Percentiles rank a stretch among this genome's conserved stretches.
phyloP scores from a whole-genome alignment of 2,113 vertebrate genomes.

The Tamias sibiricus region DNA sequence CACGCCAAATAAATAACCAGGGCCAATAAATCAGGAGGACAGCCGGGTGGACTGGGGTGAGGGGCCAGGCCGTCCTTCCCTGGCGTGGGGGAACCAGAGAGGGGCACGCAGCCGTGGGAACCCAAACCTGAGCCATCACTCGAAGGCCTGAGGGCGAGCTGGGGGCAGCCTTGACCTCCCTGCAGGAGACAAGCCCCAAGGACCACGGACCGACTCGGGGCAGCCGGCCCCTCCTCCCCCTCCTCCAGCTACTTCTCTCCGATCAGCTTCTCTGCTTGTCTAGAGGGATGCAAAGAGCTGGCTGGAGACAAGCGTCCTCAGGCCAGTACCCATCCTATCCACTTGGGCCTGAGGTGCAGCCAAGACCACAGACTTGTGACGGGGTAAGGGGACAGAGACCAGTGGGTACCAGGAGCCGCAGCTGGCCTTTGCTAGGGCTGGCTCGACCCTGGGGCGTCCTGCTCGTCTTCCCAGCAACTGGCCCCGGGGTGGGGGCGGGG shows the following conservation, averaged over 20 bases:
- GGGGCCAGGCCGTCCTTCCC: background rate
- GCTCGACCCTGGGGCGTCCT: rapidly evolving
- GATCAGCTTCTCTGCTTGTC: background rate
- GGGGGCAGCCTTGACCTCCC: no score
- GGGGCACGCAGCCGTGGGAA: background rate
- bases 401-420: rapidly evolving
- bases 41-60: background rate
- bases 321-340: background rate
- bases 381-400: background rate
- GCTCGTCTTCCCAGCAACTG: background rate
- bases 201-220: no score
- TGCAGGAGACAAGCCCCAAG: rapidly evolving
- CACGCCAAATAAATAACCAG: background rate
- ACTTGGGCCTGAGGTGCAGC: background rate
- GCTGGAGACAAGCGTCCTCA: background rate
- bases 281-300: background rate
- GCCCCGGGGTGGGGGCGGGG: no score
- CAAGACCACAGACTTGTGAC: background rate
- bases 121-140: background rate
- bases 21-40: background rate
- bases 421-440: rapidly evolving
- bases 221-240: no score
- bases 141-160: background rate
- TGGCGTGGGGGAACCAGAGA: background rate
- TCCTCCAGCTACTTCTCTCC: background rate